Evolutionary conservation across 2,797 vertebrate species (phyloP), one percentile per base, ranked within the genome.

Genomic region (Loriculus beryllinus): DNA sequence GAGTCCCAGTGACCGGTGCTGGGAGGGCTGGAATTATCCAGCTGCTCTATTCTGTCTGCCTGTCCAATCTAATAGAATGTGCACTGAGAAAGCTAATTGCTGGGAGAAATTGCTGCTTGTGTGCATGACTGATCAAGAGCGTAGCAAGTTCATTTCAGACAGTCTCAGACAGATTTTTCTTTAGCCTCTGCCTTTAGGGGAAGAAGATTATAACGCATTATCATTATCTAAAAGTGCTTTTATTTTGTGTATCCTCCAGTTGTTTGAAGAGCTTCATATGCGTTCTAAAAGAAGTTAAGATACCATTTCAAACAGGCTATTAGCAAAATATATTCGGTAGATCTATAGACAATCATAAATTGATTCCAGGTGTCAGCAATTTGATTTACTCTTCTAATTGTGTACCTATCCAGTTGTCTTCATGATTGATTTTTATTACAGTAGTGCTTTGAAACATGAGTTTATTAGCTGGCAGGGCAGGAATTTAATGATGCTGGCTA

Each of bases 51-150:
- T 97, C 93, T 92, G 88, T 98, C 97, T 97, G 97, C 97, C 97
- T 98, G 98, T 98, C 98, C 86, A 83, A 79, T 98, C 97, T 95
- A 98, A 98, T 98, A 98, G 98, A 98, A 96, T 96, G 97, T 97
- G 96, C 92, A 96, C 97, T 80, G 92, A 75, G 97, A 97, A 97
- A 97, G 96, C 97, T 98, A 98, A 98, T 98, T 98, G 93, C 97
- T 98, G 96, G 98, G 95, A 98, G 97, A 98, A 98, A 98, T 98
- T 97, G 97, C 97, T 97, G 90, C 92, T 96, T 95, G 71, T 97
- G 95, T 97, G 97, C 98, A 98, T 98, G 97, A 98, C 97, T 98
- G 98, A 98, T 98, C 97, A 97, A 98, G 97, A 98, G 97, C 95
- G 7, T 60, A 96, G 96, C 96, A 95, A 97, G 97, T 98, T 98